phyloP scores from a whole-genome alignment of 2,113 vertebrate species.

The Mus musculus region GRCm39 chr5:64788001-64788500 shows the following conservation, averaged over 20 bases:
- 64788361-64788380: not conserved
- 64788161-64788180: too few species aligned
- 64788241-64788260: not conserved
- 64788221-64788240: not conserved
- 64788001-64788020: not conserved
- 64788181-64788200: not conserved
- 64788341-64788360: not conserved
- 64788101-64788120: too few species aligned
- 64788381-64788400: not conserved
- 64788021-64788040: not conserved
- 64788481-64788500: not conserved
- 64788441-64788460: not conserved
- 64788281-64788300: not conserved
- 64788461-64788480: too few species aligned
- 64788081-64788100: not conserved
- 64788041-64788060: not conserved
- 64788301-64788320: rapidly evolving
- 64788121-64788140: not conserved
- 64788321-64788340: not conserved
- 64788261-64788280: not conserved
- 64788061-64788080: too few species aligned
- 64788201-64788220: too few species aligned
- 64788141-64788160: rapidly evolving
- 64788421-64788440: not conserved
- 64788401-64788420: too few species aligned